Evolutionary conservation across 1,140 invertebrate species (phyloP).

Genomic region (Drosophila biarmipes): DNA sequence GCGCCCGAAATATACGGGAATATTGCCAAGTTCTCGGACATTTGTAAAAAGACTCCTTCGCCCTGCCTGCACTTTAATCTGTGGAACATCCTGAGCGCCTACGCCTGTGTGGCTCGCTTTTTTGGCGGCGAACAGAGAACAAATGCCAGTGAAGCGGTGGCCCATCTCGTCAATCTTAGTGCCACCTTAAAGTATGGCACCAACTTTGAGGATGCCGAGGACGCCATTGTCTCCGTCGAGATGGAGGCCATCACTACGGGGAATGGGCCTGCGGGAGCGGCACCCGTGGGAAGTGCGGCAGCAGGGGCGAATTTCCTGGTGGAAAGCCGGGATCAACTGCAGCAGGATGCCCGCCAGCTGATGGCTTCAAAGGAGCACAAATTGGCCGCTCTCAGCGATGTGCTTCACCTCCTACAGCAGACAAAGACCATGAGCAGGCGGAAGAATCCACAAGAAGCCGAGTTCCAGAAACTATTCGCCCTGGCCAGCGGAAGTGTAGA

Average conservation of each 20-base stretch:
- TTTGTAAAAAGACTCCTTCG: conserved; percentile 87
- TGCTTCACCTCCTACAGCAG: conserved; percentile 86
- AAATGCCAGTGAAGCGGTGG: conserved; percentile 86
- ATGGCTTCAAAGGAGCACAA: conserved; percentile 64
- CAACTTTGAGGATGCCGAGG: conserved; percentile 87
- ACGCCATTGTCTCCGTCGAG: conserved; percentile 87
- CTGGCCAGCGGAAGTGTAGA: conserved; percentile 85
- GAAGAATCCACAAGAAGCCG: conserved; percentile 72
- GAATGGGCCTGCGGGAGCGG: conserved; percentile 51
- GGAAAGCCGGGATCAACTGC: conserved; percentile 60
- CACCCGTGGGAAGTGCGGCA: conserved; percentile 38
- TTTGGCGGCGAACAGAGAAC: conserved; percentile 90
- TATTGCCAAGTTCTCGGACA: conserved; percentile 85
- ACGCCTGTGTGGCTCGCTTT: conserved; percentile 88
- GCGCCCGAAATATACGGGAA: conserved; percentile 59
- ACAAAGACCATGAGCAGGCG: conserved; percentile 76
- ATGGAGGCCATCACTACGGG: conserved; percentile 80
- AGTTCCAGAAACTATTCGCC: conserved; percentile 85
- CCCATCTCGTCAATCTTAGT: conserved; percentile 87
- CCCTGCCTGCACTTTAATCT: conserved; percentile 89
- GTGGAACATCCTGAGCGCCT: conserved; percentile 89
- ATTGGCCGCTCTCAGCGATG: conserved; percentile 87
- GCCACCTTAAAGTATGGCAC: conserved; percentile 87
- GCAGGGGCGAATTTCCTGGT: conserved; percentile 43
- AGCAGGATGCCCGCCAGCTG: conserved; percentile 62